A percentile compares a stretch with the other conserved stretches of the same genome.
Conservation (phyloP, 1,140 invertebrate species). For the Scylla paramamosain region DNA sequence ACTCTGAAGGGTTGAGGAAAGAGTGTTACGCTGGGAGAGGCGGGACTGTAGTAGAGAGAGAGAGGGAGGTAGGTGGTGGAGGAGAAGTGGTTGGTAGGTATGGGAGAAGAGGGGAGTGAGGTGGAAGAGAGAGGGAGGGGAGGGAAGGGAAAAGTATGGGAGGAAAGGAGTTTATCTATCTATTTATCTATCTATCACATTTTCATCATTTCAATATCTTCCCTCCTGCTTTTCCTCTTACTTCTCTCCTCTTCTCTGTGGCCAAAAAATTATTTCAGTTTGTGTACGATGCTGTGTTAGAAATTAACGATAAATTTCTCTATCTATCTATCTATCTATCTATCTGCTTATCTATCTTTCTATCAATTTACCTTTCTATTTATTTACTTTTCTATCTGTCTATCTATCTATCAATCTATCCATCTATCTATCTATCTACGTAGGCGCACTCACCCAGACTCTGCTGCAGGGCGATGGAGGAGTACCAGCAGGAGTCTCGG, state of each 20-base stretch:
- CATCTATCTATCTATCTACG: neutral
- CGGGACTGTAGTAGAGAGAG: neutral
- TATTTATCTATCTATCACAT: neutral
- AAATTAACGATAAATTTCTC: neutral
- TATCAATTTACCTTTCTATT: conserved; percentile 31
- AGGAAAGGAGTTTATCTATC: neutral
- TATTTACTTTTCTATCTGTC: neutral
- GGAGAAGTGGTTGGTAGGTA: neutral
- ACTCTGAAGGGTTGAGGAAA: too few relatives aligned
- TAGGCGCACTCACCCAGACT: conserved; percentile 82
- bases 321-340: conserved; percentile 16
- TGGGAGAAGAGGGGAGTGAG: neutral
- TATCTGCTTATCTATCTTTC: neutral
- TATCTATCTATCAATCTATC: neutral
- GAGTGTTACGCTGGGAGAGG: neutral
- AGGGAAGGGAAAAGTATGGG: neutral
- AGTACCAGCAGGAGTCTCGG: conserved; percentile 90
- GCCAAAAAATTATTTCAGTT: too few relatives aligned
- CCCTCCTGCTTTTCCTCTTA: neutral
- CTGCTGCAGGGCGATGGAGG: conserved; percentile 89
- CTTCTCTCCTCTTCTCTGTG: neutral
- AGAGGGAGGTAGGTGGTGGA: neutral
- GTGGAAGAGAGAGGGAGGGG: neutral
- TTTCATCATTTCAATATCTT: neutral
- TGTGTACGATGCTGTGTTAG: too few relatives aligned